phyloP scores from a whole-genome alignment of 1,140 invertebrate species.

The Venturia canescens region DNA sequence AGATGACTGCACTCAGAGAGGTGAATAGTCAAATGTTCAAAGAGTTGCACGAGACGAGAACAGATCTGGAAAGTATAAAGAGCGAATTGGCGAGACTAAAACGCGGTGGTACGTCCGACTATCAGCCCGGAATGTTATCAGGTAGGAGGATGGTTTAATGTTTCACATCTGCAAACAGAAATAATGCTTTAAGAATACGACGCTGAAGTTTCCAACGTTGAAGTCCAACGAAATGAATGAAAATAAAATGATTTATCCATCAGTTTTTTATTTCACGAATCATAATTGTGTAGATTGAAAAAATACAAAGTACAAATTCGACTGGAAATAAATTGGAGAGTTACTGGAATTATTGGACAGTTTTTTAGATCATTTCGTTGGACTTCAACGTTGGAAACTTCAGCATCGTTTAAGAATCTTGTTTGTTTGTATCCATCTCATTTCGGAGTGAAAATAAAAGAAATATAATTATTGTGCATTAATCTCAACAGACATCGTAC shows the following conservation, averaged over 20 bases:
- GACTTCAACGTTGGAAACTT: no score
- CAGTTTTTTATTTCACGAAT: no score
- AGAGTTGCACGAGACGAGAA: slow-evolving; percentile 77
- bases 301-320: no score
- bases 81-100: slow-evolving; percentile 72
- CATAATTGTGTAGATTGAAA: no score
- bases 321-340: no score
- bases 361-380: no score
- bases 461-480: slow-evolving; percentile 34
- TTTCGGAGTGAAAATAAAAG: background rate
- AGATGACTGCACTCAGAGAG: slow-evolving; percentile 77
- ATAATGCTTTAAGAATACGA: no score
- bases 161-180: slow-evolving; percentile 31
- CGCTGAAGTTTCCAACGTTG: no score
- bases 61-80: slow-evolving; percentile 76
- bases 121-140: slow-evolving; percentile 85
- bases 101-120: slow-evolving; percentile 74
- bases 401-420: no score
- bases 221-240: no score
- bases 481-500: slow-evolving; percentile 80
- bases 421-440: background rate
- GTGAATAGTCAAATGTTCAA: slow-evolving; percentile 77
- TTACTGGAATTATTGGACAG: no score
- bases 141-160: slow-evolving; percentile 61
- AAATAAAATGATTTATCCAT: no score